Percentiles rank a stretch among this genome's conserved stretches.
phyloP scores from a whole-genome alignment of 2,888 invertebrate genomes.

The Acanthosoma haemorrhoidale region DNA sequence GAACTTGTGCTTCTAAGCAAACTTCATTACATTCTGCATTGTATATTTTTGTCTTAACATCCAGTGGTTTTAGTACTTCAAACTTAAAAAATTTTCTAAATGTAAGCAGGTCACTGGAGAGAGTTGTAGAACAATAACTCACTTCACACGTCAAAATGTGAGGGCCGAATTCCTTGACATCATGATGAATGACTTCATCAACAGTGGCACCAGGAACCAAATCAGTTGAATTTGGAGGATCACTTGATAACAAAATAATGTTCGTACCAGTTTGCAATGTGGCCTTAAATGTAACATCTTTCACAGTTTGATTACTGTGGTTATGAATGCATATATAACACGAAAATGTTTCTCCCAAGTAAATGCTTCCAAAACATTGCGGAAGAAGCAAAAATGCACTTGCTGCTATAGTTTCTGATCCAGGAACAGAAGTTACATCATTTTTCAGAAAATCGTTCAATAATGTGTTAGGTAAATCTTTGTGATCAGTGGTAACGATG shows the following conservation, averaged over 20 bases:
- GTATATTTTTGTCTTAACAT: slow-evolving; percentile 97
- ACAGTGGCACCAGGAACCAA: slow-evolving; percentile 74
- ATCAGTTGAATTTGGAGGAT: slow-evolving; percentile 48
- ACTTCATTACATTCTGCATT: slow-evolving; percentile 80
- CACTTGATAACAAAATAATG: slow-evolving; percentile 63
- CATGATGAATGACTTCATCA: slow-evolving; percentile 94
- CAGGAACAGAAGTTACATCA: slow-evolving; percentile 77
- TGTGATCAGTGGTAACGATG: slow-evolving; percentile 75
- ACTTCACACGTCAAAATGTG: slow-evolving; percentile 64
- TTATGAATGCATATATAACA: slow-evolving; percentile 97
- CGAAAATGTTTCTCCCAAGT: slow-evolving; percentile 95
- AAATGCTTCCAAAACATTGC: slow-evolving; percentile 96
- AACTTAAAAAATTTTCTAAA: slow-evolving; percentile 98
- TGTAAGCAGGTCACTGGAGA: slow-evolving; percentile 53
- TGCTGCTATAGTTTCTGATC: slow-evolving; percentile 73
- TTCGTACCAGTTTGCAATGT: slow-evolving; percentile 85
- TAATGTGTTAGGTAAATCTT: slow-evolving; percentile 77
- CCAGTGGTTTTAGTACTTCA: slow-evolving; percentile 92
- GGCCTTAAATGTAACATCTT: slow-evolving; percentile 81
- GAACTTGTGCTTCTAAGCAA: slow-evolving; percentile 70
- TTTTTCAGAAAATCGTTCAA: slow-evolving; percentile 71
- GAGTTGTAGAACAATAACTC: slow-evolving; percentile 63
- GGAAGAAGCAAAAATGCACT: slow-evolving; percentile 89
- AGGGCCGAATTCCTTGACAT: slow-evolving; percentile 98
- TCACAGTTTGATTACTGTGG: slow-evolving; percentile 78